phyloP scores from a whole-genome alignment of 2,888 invertebrate genomes.

The Tetanocera ferruginea region DNA sequence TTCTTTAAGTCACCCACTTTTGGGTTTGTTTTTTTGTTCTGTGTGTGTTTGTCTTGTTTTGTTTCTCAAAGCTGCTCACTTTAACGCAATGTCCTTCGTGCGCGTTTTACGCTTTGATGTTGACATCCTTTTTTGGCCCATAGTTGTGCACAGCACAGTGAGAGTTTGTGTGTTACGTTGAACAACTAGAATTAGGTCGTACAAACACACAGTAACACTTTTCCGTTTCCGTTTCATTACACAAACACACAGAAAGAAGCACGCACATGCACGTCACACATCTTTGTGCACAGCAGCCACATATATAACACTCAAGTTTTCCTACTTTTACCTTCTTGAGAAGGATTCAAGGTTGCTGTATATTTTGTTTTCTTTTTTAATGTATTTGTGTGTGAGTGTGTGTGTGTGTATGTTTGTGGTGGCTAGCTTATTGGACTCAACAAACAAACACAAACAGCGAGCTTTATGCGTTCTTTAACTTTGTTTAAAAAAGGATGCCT shows the following conservation, averaged over 20 bases:
- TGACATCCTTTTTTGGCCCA: too few relatives aligned
- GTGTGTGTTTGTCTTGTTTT: too few relatives aligned
- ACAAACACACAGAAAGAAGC: neutral
- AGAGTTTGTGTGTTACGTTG: too few relatives aligned
- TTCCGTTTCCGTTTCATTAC: constrained; percentile 21
- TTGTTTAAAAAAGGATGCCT: neutral
- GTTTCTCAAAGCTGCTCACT: too few relatives aligned
- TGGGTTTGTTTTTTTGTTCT: too few relatives aligned
- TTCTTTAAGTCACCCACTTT: too few relatives aligned
- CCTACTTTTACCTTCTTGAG: neutral
- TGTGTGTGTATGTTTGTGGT: too few relatives aligned
- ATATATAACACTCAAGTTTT: neutral
- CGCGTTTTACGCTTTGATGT: too few relatives aligned
- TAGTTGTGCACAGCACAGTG: too few relatives aligned
- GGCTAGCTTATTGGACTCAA: neutral
- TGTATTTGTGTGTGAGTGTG: neutral
- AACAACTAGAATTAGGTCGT: neutral
- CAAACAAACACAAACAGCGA: neutral
- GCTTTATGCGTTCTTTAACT: constrained; percentile 7
- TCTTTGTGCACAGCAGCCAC: neutral
- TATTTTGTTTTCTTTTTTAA: neutral
- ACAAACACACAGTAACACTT: neutral
- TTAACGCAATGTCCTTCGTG: too few relatives aligned
- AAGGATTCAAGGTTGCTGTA: neutral
- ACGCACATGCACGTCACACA: neutral